Evolutionary conservation across 2,113 vertebrate species (phyloP).

Genomic region (Jacana jacana): DNA sequence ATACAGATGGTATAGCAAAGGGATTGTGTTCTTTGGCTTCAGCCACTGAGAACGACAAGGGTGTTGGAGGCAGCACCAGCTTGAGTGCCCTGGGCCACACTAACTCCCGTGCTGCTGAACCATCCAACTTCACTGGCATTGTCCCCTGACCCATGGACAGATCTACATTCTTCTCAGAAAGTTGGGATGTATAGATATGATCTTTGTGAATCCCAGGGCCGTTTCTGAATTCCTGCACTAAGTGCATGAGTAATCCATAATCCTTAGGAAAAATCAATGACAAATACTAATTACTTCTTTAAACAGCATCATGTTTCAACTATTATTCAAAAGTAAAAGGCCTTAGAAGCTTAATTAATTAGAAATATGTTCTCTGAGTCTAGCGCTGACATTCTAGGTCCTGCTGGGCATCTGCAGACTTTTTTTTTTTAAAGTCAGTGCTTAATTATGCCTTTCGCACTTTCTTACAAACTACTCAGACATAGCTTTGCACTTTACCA

Average conservation of each 20-base stretch:
- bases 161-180: background rate
- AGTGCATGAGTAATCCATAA: background rate
- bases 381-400: background rate
- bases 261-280: background rate
- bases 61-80: background rate
- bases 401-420: background rate
- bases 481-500: background rate
- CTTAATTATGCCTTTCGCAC: background rate
- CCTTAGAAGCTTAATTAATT: conserved; percentile 13
- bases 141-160: background rate
- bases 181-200: background rate
- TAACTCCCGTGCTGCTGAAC: accelerated
- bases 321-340: background rate
- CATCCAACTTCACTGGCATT: accelerated
- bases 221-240: background rate
- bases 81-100: accelerated
- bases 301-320: background rate
- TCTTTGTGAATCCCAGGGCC: background rate
- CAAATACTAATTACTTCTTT: conserved; percentile 23
- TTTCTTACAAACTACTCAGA: background rate
- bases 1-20: background rate
- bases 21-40: background rate
- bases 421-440: background rate
- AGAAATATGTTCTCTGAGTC: background rate
- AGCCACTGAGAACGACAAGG: background rate